These are phyloP conservation scores for Oceanodroma leucorhoa DNA, from an alignment of 2,797 vertebrate species.

Conservation along the genomic window DNA sequence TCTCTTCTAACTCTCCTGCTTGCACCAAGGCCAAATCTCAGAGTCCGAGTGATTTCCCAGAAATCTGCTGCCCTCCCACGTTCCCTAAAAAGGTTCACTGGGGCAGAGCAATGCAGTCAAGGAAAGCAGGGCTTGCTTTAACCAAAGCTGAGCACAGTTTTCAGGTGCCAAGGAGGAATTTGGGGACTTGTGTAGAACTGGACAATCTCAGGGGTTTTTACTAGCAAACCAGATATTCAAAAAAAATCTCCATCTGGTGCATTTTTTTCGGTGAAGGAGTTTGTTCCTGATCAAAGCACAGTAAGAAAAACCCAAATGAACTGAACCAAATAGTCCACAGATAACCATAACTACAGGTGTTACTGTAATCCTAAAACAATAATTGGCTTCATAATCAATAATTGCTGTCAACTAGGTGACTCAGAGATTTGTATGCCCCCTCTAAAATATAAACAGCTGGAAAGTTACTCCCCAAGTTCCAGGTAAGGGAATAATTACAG, in stretches of 20 bases:
- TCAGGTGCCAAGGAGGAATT: background rate
- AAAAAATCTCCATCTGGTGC: background rate
- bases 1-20: background rate
- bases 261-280: background rate
- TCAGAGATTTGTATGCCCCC: background rate
- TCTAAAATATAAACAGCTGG: background rate
- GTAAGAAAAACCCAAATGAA: background rate
- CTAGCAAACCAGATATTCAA: background rate
- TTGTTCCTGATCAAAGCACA: background rate
- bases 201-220: background rate
- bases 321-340: background rate
- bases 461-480: background rate
- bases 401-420: background rate
- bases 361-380: background rate
- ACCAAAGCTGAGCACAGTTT: background rate
- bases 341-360: background rate
- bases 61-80: background rate
- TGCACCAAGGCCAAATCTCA: background rate
- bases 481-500: background rate
- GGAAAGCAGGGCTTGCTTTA: background rate
- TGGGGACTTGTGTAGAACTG: background rate
- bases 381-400: background rate
- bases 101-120: background rate
- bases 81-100: background rate
- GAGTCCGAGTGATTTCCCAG: rapidly evolving